Evolutionary conservation across 2,888 invertebrate genomes (phyloP), one percentile per base, ranked within the genome.

Genomic region (Pyrrhia umbra): DNA sequence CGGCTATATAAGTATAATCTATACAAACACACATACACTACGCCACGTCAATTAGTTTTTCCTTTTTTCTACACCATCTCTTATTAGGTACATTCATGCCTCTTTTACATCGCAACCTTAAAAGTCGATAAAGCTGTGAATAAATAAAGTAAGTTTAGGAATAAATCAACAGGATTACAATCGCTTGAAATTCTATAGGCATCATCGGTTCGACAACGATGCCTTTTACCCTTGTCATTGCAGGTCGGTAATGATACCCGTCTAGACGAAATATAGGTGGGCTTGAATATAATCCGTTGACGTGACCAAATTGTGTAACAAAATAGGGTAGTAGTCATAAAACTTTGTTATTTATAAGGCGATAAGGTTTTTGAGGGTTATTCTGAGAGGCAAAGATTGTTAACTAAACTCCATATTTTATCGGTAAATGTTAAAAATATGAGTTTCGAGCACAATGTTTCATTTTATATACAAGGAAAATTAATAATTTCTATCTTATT

Each of bases 101-200:
- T 57, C 60, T 68, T 61, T 61, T 59, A 70, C 37, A 66, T 63
- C 39, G 30, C 37, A 49, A 43, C 49, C 42, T 51, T 34, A 51
- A 54, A 58, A 59, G 40, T 34, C 30, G 13, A 15, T 30, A 23
- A 54, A 46, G 20, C 25, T 18, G n/a, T 52, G 64, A 57, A 71
- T 68, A 71, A 77, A 77, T 57, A 72, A 60, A 76, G 68, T 72
- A 77, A 76, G 82, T 75, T 78, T 65, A 63, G 73, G 73, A 76
- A 84, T 79, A 69, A 68, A 83, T 81, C 79, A 80, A 69, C 56
- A 71, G 81, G 82, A 80, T 86, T 85, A 81, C 58, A 77, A 69
- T 57, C 68, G 79, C 75, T 87, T 86, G 79, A 78, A 83, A 86
- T 86, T 88, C 84, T 82, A 86, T 79, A 79, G 77, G 75, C 75